Conservation (phyloP, 2,888 invertebrate species). For the Caenorhabditis sp. region DNA sequence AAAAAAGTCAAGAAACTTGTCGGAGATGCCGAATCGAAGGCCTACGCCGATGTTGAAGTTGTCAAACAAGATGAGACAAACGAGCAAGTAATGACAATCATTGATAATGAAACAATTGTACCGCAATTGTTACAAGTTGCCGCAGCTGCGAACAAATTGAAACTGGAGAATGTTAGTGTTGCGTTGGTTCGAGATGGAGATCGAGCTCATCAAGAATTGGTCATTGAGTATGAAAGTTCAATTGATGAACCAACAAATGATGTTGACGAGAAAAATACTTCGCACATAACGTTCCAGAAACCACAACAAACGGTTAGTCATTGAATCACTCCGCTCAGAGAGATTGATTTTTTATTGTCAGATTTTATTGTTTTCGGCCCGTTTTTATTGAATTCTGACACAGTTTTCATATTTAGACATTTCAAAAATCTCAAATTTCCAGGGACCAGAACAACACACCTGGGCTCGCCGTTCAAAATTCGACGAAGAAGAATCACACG, state of each 20-base stretch:
- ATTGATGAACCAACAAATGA: slow-evolving; percentile 30
- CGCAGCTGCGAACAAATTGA: slow-evolving; percentile 57
- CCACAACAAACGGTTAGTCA: slow-evolving; percentile 10
- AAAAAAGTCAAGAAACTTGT: slow-evolving; percentile 53
- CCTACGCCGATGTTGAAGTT: slow-evolving; percentile 46
- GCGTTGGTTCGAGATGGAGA: slow-evolving; percentile 53
- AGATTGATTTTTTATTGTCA: no score
- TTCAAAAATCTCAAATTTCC: no score
- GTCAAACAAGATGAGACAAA: slow-evolving; percentile 43
- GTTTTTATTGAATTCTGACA: no score
- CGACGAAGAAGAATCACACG: slow-evolving; percentile 47
- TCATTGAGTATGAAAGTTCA: slow-evolving; percentile 58
- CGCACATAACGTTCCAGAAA: slow-evolving; percentile 32
- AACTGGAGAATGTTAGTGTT: slow-evolving; percentile 58
- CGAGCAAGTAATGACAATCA: slow-evolving; percentile 47
- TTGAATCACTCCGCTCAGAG: no score
- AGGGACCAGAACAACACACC: slow-evolving; percentile 32
- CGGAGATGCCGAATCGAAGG: slow-evolving; percentile 42
- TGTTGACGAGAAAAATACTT: slow-evolving; percentile 25
- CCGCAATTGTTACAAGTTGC: slow-evolving; percentile 57
- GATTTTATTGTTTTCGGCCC: no score
- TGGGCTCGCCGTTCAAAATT: slow-evolving; percentile 48
- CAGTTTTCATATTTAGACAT: no score
- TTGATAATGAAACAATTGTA: slow-evolving; percentile 53
- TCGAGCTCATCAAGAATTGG: slow-evolving; percentile 54